Conservation (phyloP, 2,797 vertebrate genomes). For the Chelidonichthys spinosus region DNA sequence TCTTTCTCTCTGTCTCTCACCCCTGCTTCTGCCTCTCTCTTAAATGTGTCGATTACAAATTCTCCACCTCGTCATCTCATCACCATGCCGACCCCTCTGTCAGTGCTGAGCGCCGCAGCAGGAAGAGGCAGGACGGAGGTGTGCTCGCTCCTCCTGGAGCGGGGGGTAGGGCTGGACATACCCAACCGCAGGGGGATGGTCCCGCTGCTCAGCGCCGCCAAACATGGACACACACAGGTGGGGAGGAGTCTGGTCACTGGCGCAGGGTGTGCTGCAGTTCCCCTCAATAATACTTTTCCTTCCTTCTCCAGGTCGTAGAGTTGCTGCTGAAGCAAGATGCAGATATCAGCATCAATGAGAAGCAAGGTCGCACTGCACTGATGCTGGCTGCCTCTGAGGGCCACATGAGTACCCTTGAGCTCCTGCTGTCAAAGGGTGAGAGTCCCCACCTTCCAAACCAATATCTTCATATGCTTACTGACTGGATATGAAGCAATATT, state of each 20-base stretch:
- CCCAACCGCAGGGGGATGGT: conserved; percentile 89
- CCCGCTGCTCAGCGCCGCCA: conserved; percentile 90
- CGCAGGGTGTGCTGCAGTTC: neutral
- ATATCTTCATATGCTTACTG: neutral
- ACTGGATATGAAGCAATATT: neutral
- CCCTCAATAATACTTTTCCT: neutral
- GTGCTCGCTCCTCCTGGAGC: conserved; percentile 88
- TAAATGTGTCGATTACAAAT: conserved; percentile 66
- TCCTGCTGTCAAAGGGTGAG: conserved; percentile 92
- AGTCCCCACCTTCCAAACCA: neutral
- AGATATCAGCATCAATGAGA: conserved; percentile 90
- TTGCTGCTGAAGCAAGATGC: conserved; percentile 89
- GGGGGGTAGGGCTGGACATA: conserved; percentile 84
- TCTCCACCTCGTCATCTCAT: conserved; percentile 54
- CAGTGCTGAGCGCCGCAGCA: conserved; percentile 94
- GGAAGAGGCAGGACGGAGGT: conserved; percentile 92
- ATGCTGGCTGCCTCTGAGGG: conserved; percentile 96
- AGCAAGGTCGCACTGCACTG: conserved; percentile 91
- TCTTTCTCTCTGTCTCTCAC: conserved; percentile 43
- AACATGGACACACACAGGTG: conserved; percentile 97
- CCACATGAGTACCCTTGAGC: conserved; percentile 89
- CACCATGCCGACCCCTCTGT: conserved; percentile 51
- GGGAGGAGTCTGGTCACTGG: conserved; percentile 2
- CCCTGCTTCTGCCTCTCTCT: conserved; percentile 49
- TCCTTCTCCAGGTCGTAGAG: conserved; percentile 86